phyloP scores from a whole-genome alignment of 2,113 vertebrate species.

The Syrmaticus mikado region DNA sequence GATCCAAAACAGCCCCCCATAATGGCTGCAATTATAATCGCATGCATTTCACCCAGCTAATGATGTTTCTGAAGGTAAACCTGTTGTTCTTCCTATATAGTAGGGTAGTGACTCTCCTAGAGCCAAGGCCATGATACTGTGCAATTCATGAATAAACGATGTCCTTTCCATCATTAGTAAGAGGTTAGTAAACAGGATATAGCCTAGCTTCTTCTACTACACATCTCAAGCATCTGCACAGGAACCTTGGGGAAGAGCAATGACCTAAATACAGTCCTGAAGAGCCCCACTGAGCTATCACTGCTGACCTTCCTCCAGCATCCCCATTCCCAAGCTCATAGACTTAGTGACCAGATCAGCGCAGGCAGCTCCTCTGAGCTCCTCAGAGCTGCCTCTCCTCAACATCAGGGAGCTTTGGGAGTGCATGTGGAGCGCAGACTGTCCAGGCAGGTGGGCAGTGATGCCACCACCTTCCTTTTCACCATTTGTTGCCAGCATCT shows the following conservation, averaged over 20 bases:
- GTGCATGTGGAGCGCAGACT: background rate
- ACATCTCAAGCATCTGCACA: fast-evolving
- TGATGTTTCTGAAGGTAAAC: background rate
- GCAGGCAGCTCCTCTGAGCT: background rate
- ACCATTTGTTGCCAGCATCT: background rate
- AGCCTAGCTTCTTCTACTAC: background rate
- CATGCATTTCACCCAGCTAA: background rate
- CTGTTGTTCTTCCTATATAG: background rate
- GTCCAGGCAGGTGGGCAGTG: background rate
- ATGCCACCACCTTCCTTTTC: background rate
- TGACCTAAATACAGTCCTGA: background rate
- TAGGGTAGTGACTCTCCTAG: background rate
- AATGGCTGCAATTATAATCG: background rate
- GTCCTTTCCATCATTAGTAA: background rate
- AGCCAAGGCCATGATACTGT: background rate
- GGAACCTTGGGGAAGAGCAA: background rate
- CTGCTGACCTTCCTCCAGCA: background rate
- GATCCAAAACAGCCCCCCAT: background rate
- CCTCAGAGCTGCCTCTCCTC: background rate
- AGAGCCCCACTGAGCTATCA: background rate
- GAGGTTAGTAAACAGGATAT: background rate
- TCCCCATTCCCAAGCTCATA: background rate
- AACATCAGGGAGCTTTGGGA: background rate
- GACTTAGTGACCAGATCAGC: background rate
- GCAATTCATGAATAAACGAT: background rate